Conservation (phyloP, 1,140 invertebrate genomes). For the Rhynchophorus ferrugineus region DNA sequence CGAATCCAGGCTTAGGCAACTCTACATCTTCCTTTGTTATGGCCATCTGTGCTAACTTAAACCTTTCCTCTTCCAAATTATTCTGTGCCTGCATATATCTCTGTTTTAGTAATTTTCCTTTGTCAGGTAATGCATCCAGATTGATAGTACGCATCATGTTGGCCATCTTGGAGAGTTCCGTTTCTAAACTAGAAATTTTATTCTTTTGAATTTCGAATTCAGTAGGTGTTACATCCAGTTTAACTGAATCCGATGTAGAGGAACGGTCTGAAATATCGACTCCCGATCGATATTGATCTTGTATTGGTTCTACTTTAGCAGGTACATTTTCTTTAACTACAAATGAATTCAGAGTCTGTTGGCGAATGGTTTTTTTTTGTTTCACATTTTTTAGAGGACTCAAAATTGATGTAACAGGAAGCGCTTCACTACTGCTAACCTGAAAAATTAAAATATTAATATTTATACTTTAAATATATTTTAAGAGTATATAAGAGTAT, state of each 20-base stretch:
- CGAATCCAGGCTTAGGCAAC: conserved; percentile 26
- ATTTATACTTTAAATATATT: no score
- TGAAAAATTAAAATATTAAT: neutral
- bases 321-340: neutral
- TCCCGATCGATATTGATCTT: neutral
- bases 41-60: conserved; percentile 43
- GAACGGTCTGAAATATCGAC: neutral
- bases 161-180: neutral
- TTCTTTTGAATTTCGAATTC: neutral
- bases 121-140: conserved; percentile 46
- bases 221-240: neutral
- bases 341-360: neutral
- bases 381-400: neutral
- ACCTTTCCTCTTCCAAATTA: conserved; percentile 39
- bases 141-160: conserved; percentile 4
- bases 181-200: neutral
- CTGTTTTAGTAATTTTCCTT: conserved; percentile 43
- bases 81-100: conserved; percentile 38
- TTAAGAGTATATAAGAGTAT: no score
- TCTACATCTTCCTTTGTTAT: conserved; percentile 38
- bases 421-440: conserved; percentile 4
- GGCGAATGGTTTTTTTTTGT: neutral
- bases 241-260: neutral
- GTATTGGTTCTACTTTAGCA: neutral
- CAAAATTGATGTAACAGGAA: neutral